These are phyloP conservation scores for Okamejei kenojei DNA, from an alignment of 2,797 vertebrate species.

Conservation along the genomic window DNA sequence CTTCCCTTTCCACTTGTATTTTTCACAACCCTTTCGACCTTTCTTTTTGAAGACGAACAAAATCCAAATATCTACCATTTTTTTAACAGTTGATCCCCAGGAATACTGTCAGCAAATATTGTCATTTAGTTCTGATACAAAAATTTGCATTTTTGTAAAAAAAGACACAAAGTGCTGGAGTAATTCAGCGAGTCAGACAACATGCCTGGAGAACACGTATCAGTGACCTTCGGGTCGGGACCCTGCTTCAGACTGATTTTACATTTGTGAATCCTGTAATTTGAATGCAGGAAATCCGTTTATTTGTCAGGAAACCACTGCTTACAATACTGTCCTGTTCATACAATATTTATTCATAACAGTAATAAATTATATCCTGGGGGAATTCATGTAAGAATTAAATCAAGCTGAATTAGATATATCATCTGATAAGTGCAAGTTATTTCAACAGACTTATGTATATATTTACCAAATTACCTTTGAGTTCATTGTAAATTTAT, in stretches of 20 bases:
- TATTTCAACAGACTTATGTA: not conserved
- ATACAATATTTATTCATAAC: not conserved
- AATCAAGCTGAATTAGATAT: not conserved
- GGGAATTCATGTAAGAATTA: not conserved
- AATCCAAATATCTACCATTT: not conserved
- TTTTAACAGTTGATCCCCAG: not conserved
- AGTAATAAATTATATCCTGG: not conserved
- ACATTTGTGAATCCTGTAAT: not conserved
- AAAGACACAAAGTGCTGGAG: no score
- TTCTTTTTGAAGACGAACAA: not conserved
- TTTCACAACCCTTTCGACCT: not conserved
- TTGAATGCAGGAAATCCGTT: not conserved
- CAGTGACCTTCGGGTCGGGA: no score
- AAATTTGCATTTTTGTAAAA: not conserved
- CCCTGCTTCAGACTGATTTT: not conserved
- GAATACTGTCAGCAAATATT: not conserved
- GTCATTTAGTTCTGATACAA: not conserved
- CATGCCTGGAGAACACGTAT: no score
- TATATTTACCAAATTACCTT: slow-evolving; percentile 32
- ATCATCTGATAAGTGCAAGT: not conserved
- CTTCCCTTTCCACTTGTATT: not conserved
- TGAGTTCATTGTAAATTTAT: not conserved
- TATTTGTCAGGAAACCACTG: slow-evolving; percentile 6
- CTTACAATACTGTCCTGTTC: not conserved
- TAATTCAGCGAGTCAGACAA: no score